Evolutionary conservation across 2,888 invertebrate species (phyloP), one percentile per base, ranked within the genome.

Genomic region (Cerastoderma edule): DNA sequence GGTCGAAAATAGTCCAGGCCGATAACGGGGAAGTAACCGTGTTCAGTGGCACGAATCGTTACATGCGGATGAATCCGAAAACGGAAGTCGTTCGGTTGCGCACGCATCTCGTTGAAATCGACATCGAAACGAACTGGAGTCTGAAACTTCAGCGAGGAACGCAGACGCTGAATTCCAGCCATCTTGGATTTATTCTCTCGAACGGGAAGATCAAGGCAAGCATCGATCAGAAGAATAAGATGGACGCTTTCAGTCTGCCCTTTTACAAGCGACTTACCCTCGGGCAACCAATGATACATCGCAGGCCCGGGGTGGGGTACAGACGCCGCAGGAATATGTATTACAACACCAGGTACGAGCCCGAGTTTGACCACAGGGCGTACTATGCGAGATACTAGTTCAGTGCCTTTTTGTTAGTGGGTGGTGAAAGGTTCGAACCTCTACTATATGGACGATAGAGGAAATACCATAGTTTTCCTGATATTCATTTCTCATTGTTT

Each of bases 21-120:
- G 85, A 86, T 4, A 83, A 87, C 10, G 93, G 92, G 19, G 93
- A 93, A 57, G 92, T 93, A 5, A 86, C 83, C 3, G 91, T 93
- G 19, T 88, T 89, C 24, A 88, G 89, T n/a, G 92, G 92, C 28
- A 91, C 92, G n/a, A 70, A 73, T 28, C 91, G 92, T 71, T 90
- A 87, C 57, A 85, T 93, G 39, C 84, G 88, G 24, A 88, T 92
- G 80, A 91, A 91, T n/a, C 92, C 93, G 1, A 68, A 69, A 8
- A 87, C 75, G 28, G 89, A 90, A 27, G 83, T 89, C 16, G 83
- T 92, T 1, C 88, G 89, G 35, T 80, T 93, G 24, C 88, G 91
- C 57, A 93, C 92, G 13, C 87, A 91, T 60, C 89, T 89, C 75
- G 88, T 93, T 53, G 92, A 93, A 68, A 91, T 92, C 85, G 89